Evolutionary conservation across 30 jellyfish, hydroid and myxozoan species (phyloP).

Genomic region (Aurelia sp.): DNA sequence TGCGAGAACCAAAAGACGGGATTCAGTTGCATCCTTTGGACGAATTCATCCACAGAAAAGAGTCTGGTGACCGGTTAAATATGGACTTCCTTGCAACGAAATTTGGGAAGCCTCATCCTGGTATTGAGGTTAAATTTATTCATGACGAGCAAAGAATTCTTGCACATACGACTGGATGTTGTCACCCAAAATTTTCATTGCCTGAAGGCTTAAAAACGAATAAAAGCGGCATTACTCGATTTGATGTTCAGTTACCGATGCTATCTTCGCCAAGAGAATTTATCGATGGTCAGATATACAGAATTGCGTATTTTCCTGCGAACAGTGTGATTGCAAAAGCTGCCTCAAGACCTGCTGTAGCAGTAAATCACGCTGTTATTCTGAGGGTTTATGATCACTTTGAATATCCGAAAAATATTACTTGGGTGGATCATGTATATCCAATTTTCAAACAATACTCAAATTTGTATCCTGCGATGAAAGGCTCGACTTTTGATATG

Average conservation of each 20-base stretch:
- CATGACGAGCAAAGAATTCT: neutral
- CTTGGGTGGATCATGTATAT: conserved; percentile 63
- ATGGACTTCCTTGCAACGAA: conserved; percentile 25
- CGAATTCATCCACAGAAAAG: conserved; percentile 34
- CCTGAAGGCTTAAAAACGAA: conserved; percentile 29
- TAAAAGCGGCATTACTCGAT: conserved; percentile 13
- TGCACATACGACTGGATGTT: neutral
- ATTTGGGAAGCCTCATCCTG: conserved; percentile 39
- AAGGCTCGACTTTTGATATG: conserved; percentile 28
- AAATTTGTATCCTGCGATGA: conserved; percentile 58
- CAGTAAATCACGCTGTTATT: neutral
- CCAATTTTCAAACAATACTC: conserved; percentile 59
- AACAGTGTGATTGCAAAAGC: conserved; percentile 4
- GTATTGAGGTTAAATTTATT: conserved; percentile 2
- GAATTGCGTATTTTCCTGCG: conserved; percentile 27
- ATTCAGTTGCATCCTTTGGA: conserved; percentile 12
- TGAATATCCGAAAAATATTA: conserved; percentile 29
- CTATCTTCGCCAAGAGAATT: conserved; percentile 41
- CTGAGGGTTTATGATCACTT: conserved; percentile 31
- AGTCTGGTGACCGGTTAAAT: conserved; percentile 34
- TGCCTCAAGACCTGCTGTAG: neutral
- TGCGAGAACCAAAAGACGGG: conserved; percentile 41
- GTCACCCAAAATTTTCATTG: conserved; percentile 36
- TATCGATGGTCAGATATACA: conserved; percentile 52
- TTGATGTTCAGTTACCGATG: conserved; percentile 16